phyloP scores from a whole-genome alignment of 1,140 invertebrate species.

The Glomeris maerens region DNA sequence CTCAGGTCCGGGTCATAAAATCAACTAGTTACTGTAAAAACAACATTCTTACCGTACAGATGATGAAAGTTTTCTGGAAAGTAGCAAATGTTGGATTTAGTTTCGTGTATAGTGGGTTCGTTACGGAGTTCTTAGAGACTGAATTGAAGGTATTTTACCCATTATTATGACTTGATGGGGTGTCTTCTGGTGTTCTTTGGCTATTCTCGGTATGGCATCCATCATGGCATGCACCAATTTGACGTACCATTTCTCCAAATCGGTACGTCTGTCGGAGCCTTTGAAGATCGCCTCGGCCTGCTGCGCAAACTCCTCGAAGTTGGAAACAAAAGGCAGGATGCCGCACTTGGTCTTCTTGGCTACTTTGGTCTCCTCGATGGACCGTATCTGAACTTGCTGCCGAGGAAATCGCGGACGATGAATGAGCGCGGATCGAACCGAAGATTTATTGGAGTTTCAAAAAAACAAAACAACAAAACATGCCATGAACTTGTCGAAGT shows the following conservation, averaged over 20 bases:
- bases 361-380: conserved; percentile 57
- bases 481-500: conserved; percentile 82
- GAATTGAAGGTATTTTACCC: conserved; percentile 38
- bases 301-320: conserved; percentile 78
- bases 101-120: too few relatives aligned
- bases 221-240: conserved; percentile 73
- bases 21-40: not conserved
- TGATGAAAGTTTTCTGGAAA: conserved; percentile 92
- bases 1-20: too few relatives aligned
- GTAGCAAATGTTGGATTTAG: too few relatives aligned
- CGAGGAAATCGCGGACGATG: conserved; percentile 13
- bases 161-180: conserved; percentile 87
- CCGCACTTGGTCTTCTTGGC: conserved; percentile 71
- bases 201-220: conserved; percentile 61
- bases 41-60: conserved; percentile 43
- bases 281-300: conserved; percentile 77
- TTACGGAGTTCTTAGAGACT: not conserved
- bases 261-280: conserved; percentile 72
- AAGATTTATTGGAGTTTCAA: conserved; percentile 10
- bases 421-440: not conserved
- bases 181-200: conserved; percentile 79
- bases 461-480: conserved; percentile 17
- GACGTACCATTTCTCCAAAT: conserved; percentile 90
- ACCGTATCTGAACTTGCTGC: conserved; percentile 58
- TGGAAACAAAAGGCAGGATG: conserved; percentile 77